Evolutionary conservation across 2,888 invertebrate species (phyloP).

Genomic region (Hipparchia semele): DNA sequence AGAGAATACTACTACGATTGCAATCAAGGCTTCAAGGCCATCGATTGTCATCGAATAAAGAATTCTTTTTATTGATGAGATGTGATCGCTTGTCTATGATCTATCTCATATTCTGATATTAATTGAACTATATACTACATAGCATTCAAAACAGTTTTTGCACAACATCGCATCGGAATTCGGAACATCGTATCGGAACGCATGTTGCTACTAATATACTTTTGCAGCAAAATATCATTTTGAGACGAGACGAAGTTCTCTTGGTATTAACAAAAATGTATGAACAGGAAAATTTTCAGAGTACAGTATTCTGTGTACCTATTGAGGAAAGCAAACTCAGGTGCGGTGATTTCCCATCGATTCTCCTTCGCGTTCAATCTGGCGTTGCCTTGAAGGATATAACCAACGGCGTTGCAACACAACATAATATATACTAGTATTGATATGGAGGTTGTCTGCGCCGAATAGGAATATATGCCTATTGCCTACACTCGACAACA

Average conservation of each 20-base stretch:
- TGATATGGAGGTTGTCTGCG: conserved; percentile 6
- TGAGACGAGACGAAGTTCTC: background rate
- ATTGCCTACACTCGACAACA: background rate
- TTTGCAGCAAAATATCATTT: background rate
- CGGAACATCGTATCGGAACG: no score
- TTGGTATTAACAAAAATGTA: background rate
- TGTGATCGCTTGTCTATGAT: no score
- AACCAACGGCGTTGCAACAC: no score
- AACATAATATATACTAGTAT: background rate
- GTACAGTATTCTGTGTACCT: background rate
- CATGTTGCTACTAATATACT: no score
- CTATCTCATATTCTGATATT: no score
- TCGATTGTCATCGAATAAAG: no score
- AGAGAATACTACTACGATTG: no score
- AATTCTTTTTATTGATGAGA: no score
- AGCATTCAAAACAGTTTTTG: background rate
- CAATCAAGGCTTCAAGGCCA: no score
- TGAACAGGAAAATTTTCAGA: conserved; percentile 2
- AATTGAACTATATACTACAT: no score
- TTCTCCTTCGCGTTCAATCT: conserved; percentile 14
- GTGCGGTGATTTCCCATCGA: conserved; percentile 16
- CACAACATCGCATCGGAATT: background rate
- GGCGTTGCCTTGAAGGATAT: background rate
- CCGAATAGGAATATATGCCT: conserved; percentile 25
- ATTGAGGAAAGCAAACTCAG: conserved; percentile 16